Base-by-base conservation (phyloP, 92 coral and sea anemone genomes). In the Anthopleura xanthogrammica region DNA sequence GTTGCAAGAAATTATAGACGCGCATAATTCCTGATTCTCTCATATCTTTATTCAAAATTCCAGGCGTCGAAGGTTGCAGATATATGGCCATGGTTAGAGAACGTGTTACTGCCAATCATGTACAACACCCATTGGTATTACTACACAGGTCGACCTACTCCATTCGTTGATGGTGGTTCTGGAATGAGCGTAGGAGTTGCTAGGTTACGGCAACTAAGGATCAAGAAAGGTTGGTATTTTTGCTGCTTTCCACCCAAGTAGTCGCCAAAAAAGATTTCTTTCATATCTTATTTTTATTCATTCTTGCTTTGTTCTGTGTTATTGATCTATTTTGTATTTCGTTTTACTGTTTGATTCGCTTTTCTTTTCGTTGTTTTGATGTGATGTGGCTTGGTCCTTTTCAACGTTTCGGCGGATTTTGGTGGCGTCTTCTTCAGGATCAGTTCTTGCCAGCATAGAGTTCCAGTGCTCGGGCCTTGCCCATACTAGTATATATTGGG, bases 151-250 rank as follows among this genome's bases (percentile, higher is more conserved):
- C 87, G 72, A 55, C 92, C 96, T 39, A 87, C 92, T 24, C 56
- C 90, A 81, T 93, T 92, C 55, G 88, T 95, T 22, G 87, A 85
- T 12, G 97, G 94, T 6, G 91, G 88, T 66, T 88, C 95, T 16
- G 99, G 99, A 36, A 79, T 85, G 54, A 86, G 94, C 57, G 92
- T 96, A 73, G 99, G 99, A 12, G 88, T 90, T 16, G 95, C 94
- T 1, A 86, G 99, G 76, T 43, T 91, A 73, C 90, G 99, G 55
- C 99, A 94, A 54, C 86, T 85, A 36, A 87, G 99, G 56, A 79
- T 88, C 0, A 83, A 82, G 65, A 60, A 75, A 83, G 97, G 99
- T 94, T 73, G 79, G 89, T 12, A 16, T 22, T 13, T 9, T 58
- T 23, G 4, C 2, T 14, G 19, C 8, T 17, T 55, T 79, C 3